A percentile compares a stretch with the other conserved stretches of the same genome.
These are phyloP conservation scores for Rhea americana DNA, from an alignment of 2,113 vertebrate species.

Conservation along the genomic window DNA sequence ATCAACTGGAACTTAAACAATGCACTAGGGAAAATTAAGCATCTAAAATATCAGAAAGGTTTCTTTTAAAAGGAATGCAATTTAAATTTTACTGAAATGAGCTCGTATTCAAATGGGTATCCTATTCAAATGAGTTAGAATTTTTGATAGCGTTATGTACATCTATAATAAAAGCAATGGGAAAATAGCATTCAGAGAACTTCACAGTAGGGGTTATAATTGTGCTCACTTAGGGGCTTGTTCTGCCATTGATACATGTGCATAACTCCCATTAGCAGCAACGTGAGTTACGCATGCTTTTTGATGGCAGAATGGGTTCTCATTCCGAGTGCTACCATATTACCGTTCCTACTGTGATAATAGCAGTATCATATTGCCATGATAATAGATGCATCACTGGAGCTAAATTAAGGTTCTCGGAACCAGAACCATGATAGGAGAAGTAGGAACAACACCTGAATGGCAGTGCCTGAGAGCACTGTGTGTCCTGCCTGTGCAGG, in stretches of 20 bases:
- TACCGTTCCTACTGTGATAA: constrained; percentile 78
- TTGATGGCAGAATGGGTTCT: constrained; percentile 68
- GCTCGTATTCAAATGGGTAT: constrained; percentile 45
- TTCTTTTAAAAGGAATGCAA: constrained; percentile 34
- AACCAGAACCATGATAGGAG: constrained; percentile 12
- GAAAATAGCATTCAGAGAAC: constrained; percentile 61
- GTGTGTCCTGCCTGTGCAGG: neutral
- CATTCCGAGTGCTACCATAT: constrained; percentile 62
- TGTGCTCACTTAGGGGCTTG: constrained; percentile 68
- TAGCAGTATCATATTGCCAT: constrained; percentile 61
- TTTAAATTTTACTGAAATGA: constrained; percentile 30
- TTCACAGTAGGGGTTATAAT: constrained; percentile 71
- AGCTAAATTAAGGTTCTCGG: constrained; percentile 58
- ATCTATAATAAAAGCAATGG: constrained; percentile 66
- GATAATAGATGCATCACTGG: constrained; percentile 69
- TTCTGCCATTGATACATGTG: constrained; percentile 60
- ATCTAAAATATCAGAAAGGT: constrained; percentile 14
- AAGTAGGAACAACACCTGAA: neutral
- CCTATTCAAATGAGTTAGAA: constrained; percentile 38
- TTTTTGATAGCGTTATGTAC: constrained; percentile 53
- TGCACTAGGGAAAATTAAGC: constrained; percentile 23
- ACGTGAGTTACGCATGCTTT: constrained; percentile 53
- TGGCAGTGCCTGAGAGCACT: neutral
- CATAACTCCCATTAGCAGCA: constrained; percentile 71
- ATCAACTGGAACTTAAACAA: constrained; percentile 39